A percentile compares a stretch with the other conserved stretches of the same genome.
Conservation (phyloP, 2,888 invertebrate genomes). For the Cheiracanthium punctorium region DNA sequence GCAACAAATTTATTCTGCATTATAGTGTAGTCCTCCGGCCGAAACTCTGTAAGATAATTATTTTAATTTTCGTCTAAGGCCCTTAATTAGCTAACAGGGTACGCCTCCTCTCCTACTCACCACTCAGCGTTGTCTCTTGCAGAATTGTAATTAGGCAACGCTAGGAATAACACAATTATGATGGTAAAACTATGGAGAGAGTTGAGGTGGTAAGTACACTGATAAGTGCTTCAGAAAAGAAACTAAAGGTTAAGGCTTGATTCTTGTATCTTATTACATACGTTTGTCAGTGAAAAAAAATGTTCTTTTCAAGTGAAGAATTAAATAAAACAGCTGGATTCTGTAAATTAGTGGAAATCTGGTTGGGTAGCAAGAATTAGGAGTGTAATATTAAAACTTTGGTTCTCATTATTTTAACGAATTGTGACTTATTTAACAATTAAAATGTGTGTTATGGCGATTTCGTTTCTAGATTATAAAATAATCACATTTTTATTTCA, state of each 20-base stretch:
- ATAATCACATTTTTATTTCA: no score
- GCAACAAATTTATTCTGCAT: neutral
- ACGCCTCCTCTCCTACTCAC: neutral
- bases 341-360: no score
- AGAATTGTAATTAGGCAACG: neutral
- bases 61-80: neutral
- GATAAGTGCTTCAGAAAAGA: neutral
- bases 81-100: conserved; percentile 3
- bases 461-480: no score
- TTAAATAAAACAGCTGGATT: neutral
- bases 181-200: neutral
- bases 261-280: neutral
- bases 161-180: neutral
- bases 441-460: no score
- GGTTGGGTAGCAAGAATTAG: no score
- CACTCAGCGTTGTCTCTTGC: neutral
- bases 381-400: no score
- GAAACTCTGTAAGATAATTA: neutral
- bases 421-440: no score
- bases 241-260: neutral
- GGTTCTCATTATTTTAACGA: no score
- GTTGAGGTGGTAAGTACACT: neutral
- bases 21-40: neutral
- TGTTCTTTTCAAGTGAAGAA: neutral
- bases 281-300: neutral